Evolutionary conservation across 2,113 vertebrate species (phyloP).

Genomic region (Rhinogobius similis): DNA sequence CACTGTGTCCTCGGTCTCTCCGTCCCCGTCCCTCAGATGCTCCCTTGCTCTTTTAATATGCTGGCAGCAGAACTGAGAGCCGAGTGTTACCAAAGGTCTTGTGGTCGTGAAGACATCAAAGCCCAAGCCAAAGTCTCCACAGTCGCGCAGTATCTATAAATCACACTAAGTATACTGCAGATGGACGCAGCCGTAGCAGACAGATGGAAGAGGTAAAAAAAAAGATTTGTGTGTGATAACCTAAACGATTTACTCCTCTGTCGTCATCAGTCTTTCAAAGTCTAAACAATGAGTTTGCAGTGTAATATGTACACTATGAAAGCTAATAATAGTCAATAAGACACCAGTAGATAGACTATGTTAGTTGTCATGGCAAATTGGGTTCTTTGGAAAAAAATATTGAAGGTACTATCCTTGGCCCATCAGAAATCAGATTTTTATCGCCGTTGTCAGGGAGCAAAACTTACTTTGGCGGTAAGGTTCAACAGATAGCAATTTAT

Average conservation of each 20-base stretch:
- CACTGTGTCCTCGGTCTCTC: slow-evolving; percentile 19
- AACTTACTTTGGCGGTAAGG: no score
- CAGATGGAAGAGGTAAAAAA: background rate
- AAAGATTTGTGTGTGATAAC: background rate
- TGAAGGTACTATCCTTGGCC: no score
- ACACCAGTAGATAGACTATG: no score
- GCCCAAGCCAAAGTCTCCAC: slow-evolving; percentile 79
- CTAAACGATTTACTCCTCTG: background rate
- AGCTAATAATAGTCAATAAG: no score
- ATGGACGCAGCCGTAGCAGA: slow-evolving; percentile 46
- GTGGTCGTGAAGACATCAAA: slow-evolving; percentile 82
- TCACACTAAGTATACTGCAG: slow-evolving; percentile 80
- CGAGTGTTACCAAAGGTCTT: slow-evolving; percentile 53
- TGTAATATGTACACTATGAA: no score
- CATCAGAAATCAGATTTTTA: no score
- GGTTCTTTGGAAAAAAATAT: no score
- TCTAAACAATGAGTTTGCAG: no score
- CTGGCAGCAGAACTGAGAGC: slow-evolving; percentile 51
- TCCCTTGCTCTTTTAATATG: slow-evolving; percentile 37
- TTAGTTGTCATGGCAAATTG: no score
- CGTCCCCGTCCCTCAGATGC: slow-evolving; percentile 31
- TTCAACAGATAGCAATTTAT: no score
- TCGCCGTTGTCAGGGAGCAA: no score
- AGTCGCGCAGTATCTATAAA: slow-evolving; percentile 79
- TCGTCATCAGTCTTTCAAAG: no score